Conservation (phyloP, 2,113 vertebrate species). For the Indri indri region DNA sequence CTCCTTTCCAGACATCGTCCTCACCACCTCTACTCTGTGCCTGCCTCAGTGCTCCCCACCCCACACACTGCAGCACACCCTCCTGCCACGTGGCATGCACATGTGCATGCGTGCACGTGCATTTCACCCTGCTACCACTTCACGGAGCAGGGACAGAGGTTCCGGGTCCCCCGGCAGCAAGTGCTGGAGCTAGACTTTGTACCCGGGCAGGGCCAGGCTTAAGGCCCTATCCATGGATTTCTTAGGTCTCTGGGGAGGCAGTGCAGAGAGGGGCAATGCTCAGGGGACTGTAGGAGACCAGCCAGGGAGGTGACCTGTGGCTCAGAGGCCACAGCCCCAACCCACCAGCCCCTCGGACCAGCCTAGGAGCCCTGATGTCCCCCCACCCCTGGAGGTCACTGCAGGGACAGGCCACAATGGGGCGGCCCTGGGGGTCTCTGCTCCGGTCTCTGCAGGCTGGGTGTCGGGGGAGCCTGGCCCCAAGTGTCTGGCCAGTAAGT, state of each 20-base stretch:
- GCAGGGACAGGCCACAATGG: not conserved
- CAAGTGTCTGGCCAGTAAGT: not conserved
- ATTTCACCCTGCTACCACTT: not conserved
- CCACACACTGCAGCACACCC: too few relatives aligned
- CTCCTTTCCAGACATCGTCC: not conserved
- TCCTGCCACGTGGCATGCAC: not conserved
- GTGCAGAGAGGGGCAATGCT: not conserved
- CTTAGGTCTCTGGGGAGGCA: not conserved
- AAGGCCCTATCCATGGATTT: not conserved
- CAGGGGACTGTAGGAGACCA: not conserved
- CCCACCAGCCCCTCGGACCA: not conserved
- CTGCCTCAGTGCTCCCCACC: not conserved
- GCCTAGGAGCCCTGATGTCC: not conserved
- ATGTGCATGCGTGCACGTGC: not conserved
- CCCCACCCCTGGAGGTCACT: not conserved
- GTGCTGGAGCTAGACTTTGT: not conserved
- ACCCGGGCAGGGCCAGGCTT: not conserved
- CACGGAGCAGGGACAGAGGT: not conserved
- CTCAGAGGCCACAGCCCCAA: too few relatives aligned
- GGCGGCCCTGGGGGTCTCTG: too few relatives aligned
- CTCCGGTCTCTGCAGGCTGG: too few relatives aligned
- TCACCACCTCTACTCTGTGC: not conserved
- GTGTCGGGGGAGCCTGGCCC: not conserved
- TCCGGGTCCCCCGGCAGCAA: not conserved
- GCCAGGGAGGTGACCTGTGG: not conserved